phyloP scores from a whole-genome alignment of 2,888 invertebrate species.

The Xanthorhoe designata region DNA sequence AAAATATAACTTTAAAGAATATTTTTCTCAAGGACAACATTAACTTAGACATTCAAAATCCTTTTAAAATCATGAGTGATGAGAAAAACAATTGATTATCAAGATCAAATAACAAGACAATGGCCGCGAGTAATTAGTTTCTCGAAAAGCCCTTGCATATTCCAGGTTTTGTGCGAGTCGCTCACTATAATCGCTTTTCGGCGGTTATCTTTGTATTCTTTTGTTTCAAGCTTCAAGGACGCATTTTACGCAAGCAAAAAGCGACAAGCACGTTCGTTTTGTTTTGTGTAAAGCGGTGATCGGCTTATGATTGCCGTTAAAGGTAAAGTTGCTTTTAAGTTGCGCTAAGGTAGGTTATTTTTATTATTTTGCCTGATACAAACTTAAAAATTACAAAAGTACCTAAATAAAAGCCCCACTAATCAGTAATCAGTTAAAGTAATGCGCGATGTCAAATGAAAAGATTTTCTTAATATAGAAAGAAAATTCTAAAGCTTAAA shows the following conservation, averaged over 20 bases:
- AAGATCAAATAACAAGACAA: neutral
- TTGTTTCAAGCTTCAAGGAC: constrained; percentile 40
- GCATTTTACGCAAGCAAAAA: constrained; percentile 14
- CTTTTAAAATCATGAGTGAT: neutral
- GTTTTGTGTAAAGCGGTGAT: neutral
- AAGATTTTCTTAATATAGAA: no score
- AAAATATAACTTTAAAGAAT: no score
- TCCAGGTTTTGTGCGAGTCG: neutral
- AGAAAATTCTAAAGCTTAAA: no score
- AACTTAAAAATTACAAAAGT: no score
- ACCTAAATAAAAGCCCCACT: no score
- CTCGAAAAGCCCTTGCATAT: neutral
- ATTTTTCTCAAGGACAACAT: no score
- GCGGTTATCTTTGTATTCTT: constrained; percentile 18
- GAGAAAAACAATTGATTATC: neutral
- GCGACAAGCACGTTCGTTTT: constrained; percentile 4
- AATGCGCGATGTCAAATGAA: no score
- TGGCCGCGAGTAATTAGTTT: neutral
- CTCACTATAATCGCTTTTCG: constrained; percentile 8
- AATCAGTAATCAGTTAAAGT: no score
- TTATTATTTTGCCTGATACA: no score
- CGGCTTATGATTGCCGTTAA: neutral
- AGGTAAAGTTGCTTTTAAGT: no score
- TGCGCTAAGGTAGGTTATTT: no score
- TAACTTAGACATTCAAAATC: neutral